Evolutionary conservation across 2,888 invertebrate species (phyloP), one percentile per base, ranked within the genome.

Genomic region (Steromphala cineraria): DNA sequence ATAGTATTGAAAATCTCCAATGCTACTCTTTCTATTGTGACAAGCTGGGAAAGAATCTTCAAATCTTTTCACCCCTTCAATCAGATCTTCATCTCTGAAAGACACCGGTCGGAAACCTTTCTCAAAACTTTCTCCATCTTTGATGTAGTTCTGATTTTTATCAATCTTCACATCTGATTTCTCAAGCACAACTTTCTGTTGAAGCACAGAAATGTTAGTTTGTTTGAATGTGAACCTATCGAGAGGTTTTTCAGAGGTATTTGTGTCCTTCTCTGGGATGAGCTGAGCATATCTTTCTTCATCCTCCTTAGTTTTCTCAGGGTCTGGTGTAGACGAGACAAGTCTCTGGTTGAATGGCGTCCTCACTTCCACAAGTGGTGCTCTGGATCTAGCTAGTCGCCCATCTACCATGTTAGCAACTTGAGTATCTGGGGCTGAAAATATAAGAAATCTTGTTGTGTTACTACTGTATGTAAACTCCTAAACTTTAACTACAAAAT

Each of bases 241-340:
- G 5, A 15, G 24, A 28, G 28, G 15, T n/a, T 15, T 19, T 8
- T 71, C 36, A 19, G 40, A 15, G 0, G 31, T 28, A 36, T 71
- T 36, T 31, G 62, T 76, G 36, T 80, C 79, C 13, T 76, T 56
- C 46, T 79, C 80, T 46, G 82, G 62, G 28, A 80, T 56, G 4
- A 82, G 21, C 56, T 79, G 81, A 19, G 74, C 80, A 28, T 75
- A 28, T 46, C 13, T 46, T 53, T 79, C 80, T 8, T 56, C 36
- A 10, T 87, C 84, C 67, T 81, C 81, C 5, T 82, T 8, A 52
- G 86, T 80, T 75, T 87, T 87, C 19, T 90, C 90, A 24, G 91
- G 90, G 67, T 91, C 91, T n/a, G 91, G 91, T 10, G 91, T 91
- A 0, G 91, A 91, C 0, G 90, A 90, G 0, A 88, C 82, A 10